phyloP scores from a whole-genome alignment of 2,888 invertebrate genomes.

The Zaprionus obscuricornis region DNA sequence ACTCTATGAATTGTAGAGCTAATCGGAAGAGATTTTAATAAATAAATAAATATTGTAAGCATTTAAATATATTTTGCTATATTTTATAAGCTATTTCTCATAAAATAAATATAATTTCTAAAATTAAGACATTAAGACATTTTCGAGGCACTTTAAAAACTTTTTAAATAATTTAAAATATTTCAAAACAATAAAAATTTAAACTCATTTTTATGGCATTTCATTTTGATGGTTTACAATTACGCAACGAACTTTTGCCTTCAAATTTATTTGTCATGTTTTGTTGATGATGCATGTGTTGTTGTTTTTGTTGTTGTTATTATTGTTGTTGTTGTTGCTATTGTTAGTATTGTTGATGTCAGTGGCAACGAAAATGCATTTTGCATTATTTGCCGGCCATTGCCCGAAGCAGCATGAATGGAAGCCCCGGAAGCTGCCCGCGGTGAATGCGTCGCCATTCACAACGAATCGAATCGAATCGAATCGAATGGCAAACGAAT shows the following conservation, averaged over 20 bases:
- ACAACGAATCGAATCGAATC: slow-evolving; percentile 46
- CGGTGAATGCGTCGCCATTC: slow-evolving; percentile 28
- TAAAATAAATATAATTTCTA: too few species aligned
- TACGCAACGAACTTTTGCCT: slow-evolving; percentile 51
- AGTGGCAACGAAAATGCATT: slow-evolving; percentile 47
- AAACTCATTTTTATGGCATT: slow-evolving; percentile 37
- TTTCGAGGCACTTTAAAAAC: too few species aligned
- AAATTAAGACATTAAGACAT: too few species aligned
- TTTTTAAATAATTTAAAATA: too few species aligned
- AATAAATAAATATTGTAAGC: too few species aligned
- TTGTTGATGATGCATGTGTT: slow-evolving; percentile 12
- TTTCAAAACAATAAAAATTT: slow-evolving; percentile 4
- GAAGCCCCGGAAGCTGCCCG: slow-evolving; percentile 22
- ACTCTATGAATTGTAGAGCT: neutral
- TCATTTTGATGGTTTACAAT: slow-evolving; percentile 63
- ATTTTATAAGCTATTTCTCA: too few species aligned
- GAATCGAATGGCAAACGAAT: slow-evolving; percentile 34
- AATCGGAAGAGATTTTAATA: too few species aligned
- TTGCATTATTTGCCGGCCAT: slow-evolving; percentile 59
- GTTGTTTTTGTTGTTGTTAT: neutral
- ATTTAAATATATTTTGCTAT: too few species aligned
- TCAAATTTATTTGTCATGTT: slow-evolving; percentile 31
- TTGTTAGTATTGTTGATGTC: neutral
- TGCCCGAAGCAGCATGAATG: slow-evolving; percentile 36
- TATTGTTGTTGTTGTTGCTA: slow-evolving; percentile 15